Conservation (phyloP, 2,113 vertebrate species). For the Mormyrus iriodes region DNA sequence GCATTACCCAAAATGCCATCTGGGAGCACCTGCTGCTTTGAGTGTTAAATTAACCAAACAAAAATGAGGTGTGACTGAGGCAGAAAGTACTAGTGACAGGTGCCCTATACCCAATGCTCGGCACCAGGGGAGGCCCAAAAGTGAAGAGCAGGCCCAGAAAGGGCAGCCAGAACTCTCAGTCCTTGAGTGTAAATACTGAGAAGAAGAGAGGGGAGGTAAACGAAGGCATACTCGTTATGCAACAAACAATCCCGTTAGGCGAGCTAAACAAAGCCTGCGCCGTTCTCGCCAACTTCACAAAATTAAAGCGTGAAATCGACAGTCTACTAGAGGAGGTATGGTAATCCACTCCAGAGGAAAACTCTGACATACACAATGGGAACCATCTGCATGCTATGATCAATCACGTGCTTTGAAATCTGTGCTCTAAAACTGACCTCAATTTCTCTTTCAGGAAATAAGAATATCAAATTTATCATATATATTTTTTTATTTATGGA, state of each 20-base stretch:
- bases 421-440: not conserved
- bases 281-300: not conserved
- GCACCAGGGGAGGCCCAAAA: not conserved
- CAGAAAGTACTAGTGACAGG: not conserved
- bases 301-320: not conserved
- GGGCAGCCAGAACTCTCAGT: not conserved
- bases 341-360: not conserved
- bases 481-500: not conserved
- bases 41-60: not conserved
- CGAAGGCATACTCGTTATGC: not conserved
- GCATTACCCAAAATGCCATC: not conserved
- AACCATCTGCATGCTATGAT: not conserved
- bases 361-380: not conserved
- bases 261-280: not conserved
- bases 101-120: not conserved
- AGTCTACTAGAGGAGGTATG: not conserved
- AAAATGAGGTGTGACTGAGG: conserved; percentile 8
- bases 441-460: not conserved
- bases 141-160: not conserved
- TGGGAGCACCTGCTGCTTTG: not conserved
- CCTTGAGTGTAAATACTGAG: not conserved
- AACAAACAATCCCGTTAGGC: not conserved
- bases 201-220: not conserved
- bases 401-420: not conserved
- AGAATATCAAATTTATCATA: not conserved